phyloP scores from a whole-genome alignment of 2,797 vertebrate species.

The Lagorchestes hirsutus region DNA sequence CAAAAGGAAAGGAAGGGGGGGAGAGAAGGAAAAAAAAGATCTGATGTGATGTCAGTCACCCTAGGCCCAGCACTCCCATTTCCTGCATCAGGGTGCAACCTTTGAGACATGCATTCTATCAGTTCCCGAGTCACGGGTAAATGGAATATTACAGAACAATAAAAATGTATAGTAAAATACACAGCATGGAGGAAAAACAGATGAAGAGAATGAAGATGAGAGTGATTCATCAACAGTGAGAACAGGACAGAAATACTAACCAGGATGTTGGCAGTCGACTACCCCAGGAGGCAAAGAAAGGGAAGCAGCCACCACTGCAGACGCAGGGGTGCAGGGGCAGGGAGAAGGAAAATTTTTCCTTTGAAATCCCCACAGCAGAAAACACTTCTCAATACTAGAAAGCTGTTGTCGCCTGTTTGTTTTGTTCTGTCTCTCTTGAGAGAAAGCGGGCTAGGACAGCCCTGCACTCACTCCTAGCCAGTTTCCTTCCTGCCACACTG shows the following conservation, averaged over 20 bases:
- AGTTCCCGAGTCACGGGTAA: not conserved
- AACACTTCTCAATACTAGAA: not conserved
- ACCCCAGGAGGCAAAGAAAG: not conserved
- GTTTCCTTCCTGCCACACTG: conserved; percentile 1
- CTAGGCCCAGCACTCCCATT: not conserved
- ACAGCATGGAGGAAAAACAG: not conserved
- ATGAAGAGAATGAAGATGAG: not conserved
- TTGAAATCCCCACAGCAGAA: not conserved
- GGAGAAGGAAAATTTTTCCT: not conserved
- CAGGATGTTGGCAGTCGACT: conserved; percentile 64
- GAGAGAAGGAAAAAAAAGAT: not conserved
- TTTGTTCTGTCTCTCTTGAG: not conserved
- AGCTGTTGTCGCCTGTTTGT: not conserved
- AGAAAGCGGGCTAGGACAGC: conserved; percentile 7
- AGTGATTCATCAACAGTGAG: not conserved
- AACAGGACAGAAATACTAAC: conserved; percentile 64
- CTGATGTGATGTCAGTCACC: not conserved
- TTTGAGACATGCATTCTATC: not conserved
- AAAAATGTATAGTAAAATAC: not conserved
- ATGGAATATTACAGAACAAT: not conserved
- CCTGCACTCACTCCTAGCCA: not conserved
- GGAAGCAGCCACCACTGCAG: conserved; percentile 22
- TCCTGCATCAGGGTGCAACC: not conserved
- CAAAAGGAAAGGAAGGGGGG: not conserved
- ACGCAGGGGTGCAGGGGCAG: not conserved